Evolutionary conservation across 2,113 vertebrate species (phyloP).

Genomic region (Oostethus manadensis): DNA sequence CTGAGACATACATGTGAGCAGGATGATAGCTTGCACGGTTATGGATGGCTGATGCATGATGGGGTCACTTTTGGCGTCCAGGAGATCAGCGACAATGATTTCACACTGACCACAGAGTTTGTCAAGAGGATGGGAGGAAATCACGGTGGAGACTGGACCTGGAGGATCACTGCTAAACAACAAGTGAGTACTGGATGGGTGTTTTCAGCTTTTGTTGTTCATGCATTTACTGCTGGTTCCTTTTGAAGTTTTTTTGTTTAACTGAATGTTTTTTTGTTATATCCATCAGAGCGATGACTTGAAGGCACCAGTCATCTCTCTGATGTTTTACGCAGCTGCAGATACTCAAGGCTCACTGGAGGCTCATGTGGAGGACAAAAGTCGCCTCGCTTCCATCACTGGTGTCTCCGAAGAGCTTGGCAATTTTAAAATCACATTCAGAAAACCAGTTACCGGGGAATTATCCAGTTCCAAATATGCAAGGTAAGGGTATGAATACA

Average conservation of each 20-base stretch:
- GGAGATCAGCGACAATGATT: conserved; percentile 79
- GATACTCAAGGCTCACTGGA: conserved; percentile 80
- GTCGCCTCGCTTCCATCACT: conserved; percentile 72
- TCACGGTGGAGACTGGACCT: conserved; percentile 94
- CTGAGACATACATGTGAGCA: conserved; percentile 90
- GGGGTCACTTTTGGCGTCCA: conserved; percentile 84
- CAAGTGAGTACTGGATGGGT: conserved; percentile 67
- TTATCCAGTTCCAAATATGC: conserved; percentile 70
- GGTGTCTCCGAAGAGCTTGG: conserved; percentile 84
- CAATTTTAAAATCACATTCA: conserved; percentile 82
- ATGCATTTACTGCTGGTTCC: no score
- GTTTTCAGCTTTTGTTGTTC: background rate
- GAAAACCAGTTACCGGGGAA: conserved; percentile 69
- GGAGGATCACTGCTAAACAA: conserved; percentile 82
- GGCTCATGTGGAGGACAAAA: conserved; percentile 71
- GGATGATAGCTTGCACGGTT: conserved; percentile 77
- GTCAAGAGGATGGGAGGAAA: conserved; percentile 83
- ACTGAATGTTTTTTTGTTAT: conserved; percentile 3
- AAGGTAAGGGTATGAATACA: conserved; percentile 69
- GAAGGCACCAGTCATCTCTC: conserved; percentile 77
- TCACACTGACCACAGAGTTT: conserved; percentile 83
- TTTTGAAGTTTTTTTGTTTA: no score
- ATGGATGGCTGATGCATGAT: conserved; percentile 90
- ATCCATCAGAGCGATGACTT: conserved; percentile 52
- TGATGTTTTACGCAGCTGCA: conserved; percentile 90